A percentile compares a stretch with the other conserved stretches of the same genome.
These are phyloP conservation scores for Lycorma delicatula DNA, from an alignment of 1,140 invertebrate genomes.

Conservation along the genomic window DNA sequence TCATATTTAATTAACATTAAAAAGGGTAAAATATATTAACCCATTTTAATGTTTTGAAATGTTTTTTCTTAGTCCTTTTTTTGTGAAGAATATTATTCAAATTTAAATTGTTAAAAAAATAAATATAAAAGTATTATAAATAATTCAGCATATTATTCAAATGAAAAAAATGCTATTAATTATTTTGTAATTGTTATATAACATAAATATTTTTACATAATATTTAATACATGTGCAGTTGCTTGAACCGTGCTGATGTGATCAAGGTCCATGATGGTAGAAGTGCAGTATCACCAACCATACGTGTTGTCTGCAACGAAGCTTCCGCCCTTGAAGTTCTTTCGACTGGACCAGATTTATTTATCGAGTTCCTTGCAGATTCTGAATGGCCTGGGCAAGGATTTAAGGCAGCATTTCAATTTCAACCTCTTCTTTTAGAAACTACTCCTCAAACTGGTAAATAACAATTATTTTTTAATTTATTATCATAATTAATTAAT, in stretches of 20 bases:
- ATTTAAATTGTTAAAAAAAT: too few relatives aligned
- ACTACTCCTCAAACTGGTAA: slow-evolving; percentile 38
- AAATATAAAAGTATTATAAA: too few relatives aligned
- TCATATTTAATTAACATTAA: too few relatives aligned
- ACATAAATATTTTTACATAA: too few relatives aligned
- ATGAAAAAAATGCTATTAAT: too few relatives aligned
- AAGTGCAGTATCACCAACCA: slow-evolving; percentile 53
- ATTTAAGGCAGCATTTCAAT: slow-evolving; percentile 75
- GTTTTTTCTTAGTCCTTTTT: too few relatives aligned
- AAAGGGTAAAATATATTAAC: too few relatives aligned
- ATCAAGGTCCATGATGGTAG: slow-evolving; percentile 70
- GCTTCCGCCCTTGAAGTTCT: slow-evolving; percentile 64
- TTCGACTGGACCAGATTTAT: slow-evolving; percentile 67
- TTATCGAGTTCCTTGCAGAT: slow-evolving; percentile 73
- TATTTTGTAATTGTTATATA: too few relatives aligned
- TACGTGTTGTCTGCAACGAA: slow-evolving; percentile 73
- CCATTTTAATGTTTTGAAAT: too few relatives aligned
- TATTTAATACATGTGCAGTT: slow-evolving; percentile 64
- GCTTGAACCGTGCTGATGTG: slow-evolving; percentile 68
- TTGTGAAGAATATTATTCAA: too few relatives aligned
- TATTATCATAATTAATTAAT: too few relatives aligned
- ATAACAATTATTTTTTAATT: slow-evolving; percentile 26
- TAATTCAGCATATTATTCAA: too few relatives aligned
- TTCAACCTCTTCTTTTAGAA: slow-evolving; percentile 47
- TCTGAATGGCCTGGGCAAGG: slow-evolving; percentile 73